These are phyloP conservation scores for Trichogramma dendrolimi DNA, from an alignment of 2,888 invertebrate species.

Conservation along the genomic window DNA sequence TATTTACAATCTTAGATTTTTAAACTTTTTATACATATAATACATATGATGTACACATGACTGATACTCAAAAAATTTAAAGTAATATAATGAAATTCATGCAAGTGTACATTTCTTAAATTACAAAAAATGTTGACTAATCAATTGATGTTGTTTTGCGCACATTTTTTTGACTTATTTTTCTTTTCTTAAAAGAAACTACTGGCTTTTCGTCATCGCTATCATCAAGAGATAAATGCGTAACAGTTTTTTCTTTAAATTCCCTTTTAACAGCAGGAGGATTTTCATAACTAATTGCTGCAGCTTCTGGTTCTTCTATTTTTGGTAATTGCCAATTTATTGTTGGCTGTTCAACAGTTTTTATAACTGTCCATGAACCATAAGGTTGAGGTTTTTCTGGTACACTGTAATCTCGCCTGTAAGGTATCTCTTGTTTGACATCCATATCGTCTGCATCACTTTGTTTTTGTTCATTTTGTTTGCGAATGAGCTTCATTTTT, in stretches of 20 bases:
- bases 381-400: constrained; percentile 65
- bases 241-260: constrained; percentile 63
- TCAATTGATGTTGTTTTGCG: constrained; percentile 55
- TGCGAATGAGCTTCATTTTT: constrained; percentile 43
- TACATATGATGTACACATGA: too few species aligned
- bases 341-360: constrained; percentile 39
- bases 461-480: constrained; percentile 54
- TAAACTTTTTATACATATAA: too few species aligned
- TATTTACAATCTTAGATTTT: too few species aligned
- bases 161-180: constrained; percentile 63
- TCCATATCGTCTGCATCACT: constrained; percentile 35
- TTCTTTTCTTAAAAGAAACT: constrained; percentile 66
- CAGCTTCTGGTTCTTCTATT: constrained; percentile 46
- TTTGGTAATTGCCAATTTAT: constrained; percentile 71
- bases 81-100: too few species aligned
- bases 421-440: constrained; percentile 48
- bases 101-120: too few species aligned
- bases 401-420: constrained; percentile 57
- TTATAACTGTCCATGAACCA: constrained; percentile 72
- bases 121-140: constrained; percentile 1
- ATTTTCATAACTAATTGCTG: constrained; percentile 49
- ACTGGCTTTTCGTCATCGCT: constrained; percentile 49
- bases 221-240: constrained; percentile 55
- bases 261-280: constrained; percentile 54
- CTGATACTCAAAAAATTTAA: too few species aligned